Evolutionary conservation across 1,140 invertebrate species (phyloP).

Genomic region (Solenopsis invicta): DNA sequence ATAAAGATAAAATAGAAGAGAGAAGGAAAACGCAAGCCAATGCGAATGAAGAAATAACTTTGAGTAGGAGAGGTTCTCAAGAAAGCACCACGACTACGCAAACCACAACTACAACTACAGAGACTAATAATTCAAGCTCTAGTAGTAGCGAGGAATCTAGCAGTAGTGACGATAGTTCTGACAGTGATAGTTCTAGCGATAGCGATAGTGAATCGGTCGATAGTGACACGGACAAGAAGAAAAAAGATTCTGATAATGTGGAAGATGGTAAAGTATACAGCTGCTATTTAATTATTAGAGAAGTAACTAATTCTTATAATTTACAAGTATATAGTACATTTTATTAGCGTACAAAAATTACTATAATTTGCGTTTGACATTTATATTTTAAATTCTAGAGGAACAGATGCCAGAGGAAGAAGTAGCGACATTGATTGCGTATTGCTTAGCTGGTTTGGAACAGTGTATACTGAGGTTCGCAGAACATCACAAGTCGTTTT

Average conservation of each 20-base stretch:
- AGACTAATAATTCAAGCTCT: constrained; percentile 84
- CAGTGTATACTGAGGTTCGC: constrained; percentile 94
- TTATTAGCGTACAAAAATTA: not conserved
- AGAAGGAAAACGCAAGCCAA: constrained; percentile 75
- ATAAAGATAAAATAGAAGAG: constrained; percentile 76
- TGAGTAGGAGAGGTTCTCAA: constrained; percentile 84
- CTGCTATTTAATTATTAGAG: not conserved
- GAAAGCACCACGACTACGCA: constrained; percentile 85
- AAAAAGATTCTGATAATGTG: constrained; percentile 67
- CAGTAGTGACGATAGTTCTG: constrained; percentile 84
- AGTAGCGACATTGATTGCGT: constrained; percentile 83
- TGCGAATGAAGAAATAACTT: constrained; percentile 76
- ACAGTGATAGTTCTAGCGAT: constrained; percentile 82
- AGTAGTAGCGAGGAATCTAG: constrained; percentile 84
- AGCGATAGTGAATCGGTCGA: constrained; percentile 84
- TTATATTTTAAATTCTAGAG: constrained; percentile 77
- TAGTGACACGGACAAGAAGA: constrained; percentile 83
- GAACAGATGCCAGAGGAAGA: constrained; percentile 82
- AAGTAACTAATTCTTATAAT: constrained; percentile 8
- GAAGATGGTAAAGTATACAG: constrained; percentile 75
- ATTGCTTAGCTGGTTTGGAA: constrained; percentile 93
- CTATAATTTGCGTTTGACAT: not conserved
- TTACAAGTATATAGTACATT: not conserved
- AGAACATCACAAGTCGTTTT: constrained; percentile 97
- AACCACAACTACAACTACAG: constrained; percentile 83